phyloP scores from a whole-genome alignment of 2,113 vertebrate genomes.

The Toxotes jaculatrix region DNA sequence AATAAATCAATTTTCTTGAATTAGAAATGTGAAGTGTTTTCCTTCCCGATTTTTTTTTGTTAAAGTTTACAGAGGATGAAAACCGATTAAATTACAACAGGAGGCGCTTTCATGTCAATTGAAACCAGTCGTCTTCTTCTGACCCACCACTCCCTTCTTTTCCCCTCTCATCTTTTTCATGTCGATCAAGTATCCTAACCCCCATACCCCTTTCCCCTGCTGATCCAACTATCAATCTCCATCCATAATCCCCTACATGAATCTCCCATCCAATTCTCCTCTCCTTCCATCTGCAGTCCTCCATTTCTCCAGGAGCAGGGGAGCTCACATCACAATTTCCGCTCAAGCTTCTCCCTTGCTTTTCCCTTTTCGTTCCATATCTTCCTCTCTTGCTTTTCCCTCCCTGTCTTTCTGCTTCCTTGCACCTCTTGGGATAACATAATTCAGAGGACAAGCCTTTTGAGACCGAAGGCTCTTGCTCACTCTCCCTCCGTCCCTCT shows the following conservation, averaged over 20 bases:
- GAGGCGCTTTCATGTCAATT: constrained; percentile 18
- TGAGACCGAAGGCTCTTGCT: constrained; percentile 53
- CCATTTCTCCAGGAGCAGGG: constrained; percentile 26
- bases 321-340: constrained; percentile 54
- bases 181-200: constrained; percentile 47
- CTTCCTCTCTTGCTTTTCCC: constrained; percentile 30
- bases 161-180: constrained; percentile 46
- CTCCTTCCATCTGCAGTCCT: constrained; percentile 48
- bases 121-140: constrained; percentile 35
- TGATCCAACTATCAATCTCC: constrained; percentile 57
- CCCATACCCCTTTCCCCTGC: background rate
- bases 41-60: constrained; percentile 4
- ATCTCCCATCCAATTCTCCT: constrained; percentile 43
- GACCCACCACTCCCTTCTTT: constrained; percentile 22
- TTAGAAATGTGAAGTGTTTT: constrained; percentile 34
- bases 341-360: constrained; percentile 42
- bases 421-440: constrained; percentile 62
- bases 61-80: constrained; percentile 38
- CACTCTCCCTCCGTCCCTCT: constrained; percentile 40
- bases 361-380: constrained; percentile 35
- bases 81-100: constrained; percentile 45
- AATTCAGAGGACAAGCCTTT: constrained; percentile 66
- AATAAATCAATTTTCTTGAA: constrained; percentile 59
- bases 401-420: constrained; percentile 46
- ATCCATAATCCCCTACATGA: constrained; percentile 64